Base-by-base conservation (phyloP, 2,797 vertebrate genomes). In the Tiaroga cobitis region DNA sequence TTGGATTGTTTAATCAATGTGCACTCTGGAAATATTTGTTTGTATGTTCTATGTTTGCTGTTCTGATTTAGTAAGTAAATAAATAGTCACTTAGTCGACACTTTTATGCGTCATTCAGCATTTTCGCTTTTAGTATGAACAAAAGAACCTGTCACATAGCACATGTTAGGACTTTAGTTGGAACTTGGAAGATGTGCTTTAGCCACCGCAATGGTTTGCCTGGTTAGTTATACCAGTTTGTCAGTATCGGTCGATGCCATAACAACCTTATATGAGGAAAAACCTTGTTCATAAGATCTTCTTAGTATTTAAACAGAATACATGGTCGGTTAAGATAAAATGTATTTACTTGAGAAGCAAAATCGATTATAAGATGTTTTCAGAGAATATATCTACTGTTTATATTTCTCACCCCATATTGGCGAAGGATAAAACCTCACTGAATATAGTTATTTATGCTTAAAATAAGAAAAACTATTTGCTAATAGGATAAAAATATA, bases 31-130 rank as follows among this genome's bases (percentile, higher is more conserved):
- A 56, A 24, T 46, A 13, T 76, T 54, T 34, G 73, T 32, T 32
- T 74, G 26, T 32, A 74, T 26, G 24, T 70, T 70, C 21, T 4
- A 19, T 19, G n/a, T 32, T 9, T 51, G 46, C 46, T 21, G 18
- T 21, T 74, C 72, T 32, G 72, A 74, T 74, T 51, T 21, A 74
- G 8, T 74, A 51, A 56, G 19, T 56, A 76, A 75, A 54, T 49
- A 75, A 75, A 74, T 3, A 75, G 49, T 56, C 10, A 75, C 49
- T 24, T 37, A 56, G 32, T 7, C 10, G 1, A 75, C 46, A 51
- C 6, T 37, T 75, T 34, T 24, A 54, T 7, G 43, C 18, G 3
- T 49, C n/a, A 29, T 49, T 16, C 26, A 74, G 43, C 43, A 32
- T 74, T 32, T 74, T 26, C 5, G 3, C 26, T 51, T 51, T 74